Evolutionary conservation across 1,140 invertebrate genomes (phyloP), one percentile per base, ranked within the genome.

Genomic region (Tetragnatha versicolor): DNA sequence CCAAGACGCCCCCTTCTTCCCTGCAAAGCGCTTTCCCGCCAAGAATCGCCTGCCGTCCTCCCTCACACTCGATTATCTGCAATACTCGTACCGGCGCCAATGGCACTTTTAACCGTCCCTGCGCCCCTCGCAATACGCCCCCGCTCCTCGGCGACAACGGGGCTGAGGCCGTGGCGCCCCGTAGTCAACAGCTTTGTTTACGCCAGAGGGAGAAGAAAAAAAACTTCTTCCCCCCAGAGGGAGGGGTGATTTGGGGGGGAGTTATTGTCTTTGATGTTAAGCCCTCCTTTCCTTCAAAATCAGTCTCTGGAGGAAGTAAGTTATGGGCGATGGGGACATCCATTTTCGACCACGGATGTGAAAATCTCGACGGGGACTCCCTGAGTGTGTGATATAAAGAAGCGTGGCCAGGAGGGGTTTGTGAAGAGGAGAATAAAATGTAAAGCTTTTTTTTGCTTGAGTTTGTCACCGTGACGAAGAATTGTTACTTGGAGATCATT

Each of bases 141-240:
- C 31, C 45, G 31, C 45, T 51, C 33, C 33, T 20, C 22, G 70
- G 70, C 70, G 70, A 60, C 70, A 61, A 29, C 35, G n/a, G 70
- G 70, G 70, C 70, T 73, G 70, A 73, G 35, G 22, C 70, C 60
- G 20, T 73, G 70, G 70, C 70, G 70, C 70, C 70, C 70, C 27
- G 53, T 60, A 60, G 53, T 73, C 70, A 60, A 73, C 53, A 73
- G 70, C 70, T 73, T 73, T 73, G 70, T 73, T 73, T 73, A 73
- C 55, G 53, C 70, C 53, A 33, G 58, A 55, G 10, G 58, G 58
- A 35, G 7, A 33, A 27, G 27, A 68, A 68, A 68, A 68, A 68
- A 70, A n/a, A 22, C 27, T 60, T 25, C n/a, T 14, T 25, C 47
- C 39, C 66, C 55, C 66, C 37, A 53, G 70, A 55, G 69, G 55